These are phyloP conservation scores for Datnioides undecimradiatus DNA, from an alignment of 2,113 vertebrate genomes.

Conservation along the genomic window DNA sequence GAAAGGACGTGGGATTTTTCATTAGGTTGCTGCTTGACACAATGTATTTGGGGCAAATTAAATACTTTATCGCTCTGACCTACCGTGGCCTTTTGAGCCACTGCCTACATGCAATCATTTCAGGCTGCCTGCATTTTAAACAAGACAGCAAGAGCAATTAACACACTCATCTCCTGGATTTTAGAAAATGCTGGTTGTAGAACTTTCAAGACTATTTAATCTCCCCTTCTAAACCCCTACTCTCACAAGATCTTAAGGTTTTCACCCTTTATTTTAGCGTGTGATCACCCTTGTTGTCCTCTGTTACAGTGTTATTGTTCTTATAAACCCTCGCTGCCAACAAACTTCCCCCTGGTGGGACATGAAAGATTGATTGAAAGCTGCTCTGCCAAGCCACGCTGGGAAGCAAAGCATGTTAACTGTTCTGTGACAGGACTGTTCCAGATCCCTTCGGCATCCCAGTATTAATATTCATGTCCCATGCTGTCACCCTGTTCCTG, in stretches of 20 bases:
- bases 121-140: constrained; percentile 7
- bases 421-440: constrained; percentile 42
- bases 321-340: constrained; percentile 39
- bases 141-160: background rate
- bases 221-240: background rate
- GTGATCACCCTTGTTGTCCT: constrained; percentile 36
- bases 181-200: constrained; percentile 1
- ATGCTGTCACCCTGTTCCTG: constrained; percentile 60
- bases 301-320: constrained; percentile 38
- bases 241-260: background rate
- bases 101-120: constrained; percentile 23
- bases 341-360: constrained; percentile 35
- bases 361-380: constrained; percentile 64
- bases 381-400: constrained; percentile 47
- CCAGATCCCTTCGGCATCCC: constrained; percentile 49
- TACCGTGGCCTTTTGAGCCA: constrained; percentile 14
- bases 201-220: background rate
- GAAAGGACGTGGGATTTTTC: constrained; percentile 3
- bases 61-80: constrained; percentile 7
- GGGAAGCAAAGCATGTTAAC: constrained; percentile 51
- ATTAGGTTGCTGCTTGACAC: background rate
- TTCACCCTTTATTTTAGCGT: background rate
- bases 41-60: constrained; percentile 15
- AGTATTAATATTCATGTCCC: constrained; percentile 70
- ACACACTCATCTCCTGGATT: background rate